Evolutionary conservation across 2,888 invertebrate species (phyloP).

Genomic region (Spialia ferax): DNA sequence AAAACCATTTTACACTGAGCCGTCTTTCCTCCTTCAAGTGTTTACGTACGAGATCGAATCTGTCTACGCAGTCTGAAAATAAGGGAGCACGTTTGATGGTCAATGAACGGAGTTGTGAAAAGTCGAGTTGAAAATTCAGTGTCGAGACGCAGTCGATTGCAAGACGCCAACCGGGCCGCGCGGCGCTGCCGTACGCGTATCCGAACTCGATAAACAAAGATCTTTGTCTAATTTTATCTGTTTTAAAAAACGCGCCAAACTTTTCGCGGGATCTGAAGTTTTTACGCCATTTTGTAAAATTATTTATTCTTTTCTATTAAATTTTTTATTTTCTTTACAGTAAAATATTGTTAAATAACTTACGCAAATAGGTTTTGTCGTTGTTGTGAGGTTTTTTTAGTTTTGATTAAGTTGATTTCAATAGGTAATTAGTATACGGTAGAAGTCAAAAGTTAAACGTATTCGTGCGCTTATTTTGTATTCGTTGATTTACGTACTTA

Average conservation of each 20-base stretch:
- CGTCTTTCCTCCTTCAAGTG: constrained; percentile 13
- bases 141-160: constrained; percentile 47
- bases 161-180: constrained; percentile 46
- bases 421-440: constrained; percentile 30
- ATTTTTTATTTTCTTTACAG: neutral
- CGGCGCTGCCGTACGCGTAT: constrained; percentile 50
- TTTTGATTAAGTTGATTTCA: constrained; percentile 8
- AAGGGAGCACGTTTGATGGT: constrained; percentile 51
- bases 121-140: constrained; percentile 45
- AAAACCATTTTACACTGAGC: constrained; percentile 17
- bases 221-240: constrained; percentile 42
- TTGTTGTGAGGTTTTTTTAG: constrained; percentile 26
- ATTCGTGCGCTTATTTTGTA: constrained; percentile 41
- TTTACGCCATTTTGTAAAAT: too few relatives aligned
- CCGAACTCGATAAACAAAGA: constrained; percentile 54
- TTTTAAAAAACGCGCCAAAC: constrained; percentile 36
- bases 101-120: constrained; percentile 49
- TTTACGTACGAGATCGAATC: constrained; percentile 42
- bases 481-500: constrained; percentile 20
- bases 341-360: constrained; percentile 17
- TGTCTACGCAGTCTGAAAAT: constrained; percentile 44
- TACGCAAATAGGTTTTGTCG: constrained; percentile 16
- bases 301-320: constrained; percentile 4
- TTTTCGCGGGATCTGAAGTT: constrained; percentile 34
- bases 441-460: constrained; percentile 49